These are phyloP conservation scores for Pseudomugil gertrudae DNA, from an alignment of 2,797 vertebrate genomes.

Conservation along the genomic window DNA sequence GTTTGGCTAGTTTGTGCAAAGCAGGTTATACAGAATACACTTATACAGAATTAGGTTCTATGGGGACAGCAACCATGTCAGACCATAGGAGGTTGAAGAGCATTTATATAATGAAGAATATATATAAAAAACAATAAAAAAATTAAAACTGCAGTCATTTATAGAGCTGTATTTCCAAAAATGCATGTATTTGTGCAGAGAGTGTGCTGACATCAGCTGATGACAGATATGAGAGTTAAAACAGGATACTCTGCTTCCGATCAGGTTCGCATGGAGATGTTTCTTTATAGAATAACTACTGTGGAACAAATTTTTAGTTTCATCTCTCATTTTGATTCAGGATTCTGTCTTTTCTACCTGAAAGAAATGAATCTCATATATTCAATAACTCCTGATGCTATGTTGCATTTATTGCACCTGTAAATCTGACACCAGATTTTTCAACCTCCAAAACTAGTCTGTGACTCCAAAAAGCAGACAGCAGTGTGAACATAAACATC, in stretches of 20 bases:
- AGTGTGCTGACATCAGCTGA: too few species aligned
- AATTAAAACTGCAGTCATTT: not conserved
- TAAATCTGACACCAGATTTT: not conserved
- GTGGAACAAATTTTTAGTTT: not conserved
- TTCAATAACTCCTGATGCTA: not conserved
- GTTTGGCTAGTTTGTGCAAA: not conserved
- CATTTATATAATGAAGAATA: not conserved
- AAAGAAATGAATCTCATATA: not conserved
- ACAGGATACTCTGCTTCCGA: not conserved
- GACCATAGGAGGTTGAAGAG: not conserved
- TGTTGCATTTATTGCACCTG: not conserved
- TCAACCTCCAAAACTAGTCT: not conserved
- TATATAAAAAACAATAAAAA: not conserved
- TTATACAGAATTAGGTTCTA: not conserved
- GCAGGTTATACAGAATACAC: not conserved
- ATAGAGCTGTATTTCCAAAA: not conserved
- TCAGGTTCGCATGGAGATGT: not conserved
- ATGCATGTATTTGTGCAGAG: too few species aligned
- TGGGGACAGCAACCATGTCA: not conserved
- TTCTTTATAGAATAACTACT: not conserved
- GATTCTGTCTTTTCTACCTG: not conserved
- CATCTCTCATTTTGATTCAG: not conserved
- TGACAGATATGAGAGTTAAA: not conserved
- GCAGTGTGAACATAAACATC: too few species aligned
- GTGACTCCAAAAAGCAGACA: not conserved